Evolutionary conservation across 1,140 invertebrate genomes (phyloP).

Genomic region (Anadara kagoshimensis): DNA sequence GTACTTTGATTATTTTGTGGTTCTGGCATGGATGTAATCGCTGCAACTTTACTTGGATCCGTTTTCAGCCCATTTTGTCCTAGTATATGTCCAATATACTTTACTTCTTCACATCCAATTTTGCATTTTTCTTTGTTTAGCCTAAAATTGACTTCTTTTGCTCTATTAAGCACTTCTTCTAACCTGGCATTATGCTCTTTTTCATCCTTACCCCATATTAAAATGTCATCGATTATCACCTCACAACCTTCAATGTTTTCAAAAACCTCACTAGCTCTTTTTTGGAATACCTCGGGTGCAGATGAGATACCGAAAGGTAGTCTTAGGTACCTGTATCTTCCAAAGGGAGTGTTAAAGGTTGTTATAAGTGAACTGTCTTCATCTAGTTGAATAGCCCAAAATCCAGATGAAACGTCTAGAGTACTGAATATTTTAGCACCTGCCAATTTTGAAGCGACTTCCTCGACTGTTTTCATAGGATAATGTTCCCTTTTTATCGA

Average conservation of each 20-base stretch:
- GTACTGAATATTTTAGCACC: constrained; percentile 43
- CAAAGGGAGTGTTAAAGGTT: constrained; percentile 64
- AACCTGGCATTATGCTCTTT: constrained; percentile 43
- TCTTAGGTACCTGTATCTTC: constrained; percentile 34
- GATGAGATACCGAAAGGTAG: constrained; percentile 31
- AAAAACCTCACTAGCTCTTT: constrained; percentile 33
- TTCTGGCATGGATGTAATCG: constrained; percentile 48
- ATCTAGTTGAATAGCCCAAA: constrained; percentile 60
- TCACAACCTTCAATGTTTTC: constrained; percentile 1
- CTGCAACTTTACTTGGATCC: constrained; percentile 66
- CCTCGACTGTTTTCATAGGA: constrained; percentile 28
- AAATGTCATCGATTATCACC: constrained; percentile 68
- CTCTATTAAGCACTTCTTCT: constrained; percentile 65
- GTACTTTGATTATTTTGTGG: too few relatives aligned
- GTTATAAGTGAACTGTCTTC: constrained; percentile 51
- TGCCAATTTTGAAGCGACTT: constrained; percentile 26
- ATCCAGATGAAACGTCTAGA: constrained; percentile 63
- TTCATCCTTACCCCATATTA: constrained; percentile 29
- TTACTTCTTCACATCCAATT: constrained; percentile 37
- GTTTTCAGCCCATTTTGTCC: constrained; percentile 62
- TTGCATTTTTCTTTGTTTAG: constrained; percentile 39
- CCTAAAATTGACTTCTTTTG: constrained; percentile 51
- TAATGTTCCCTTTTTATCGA: constrained; percentile 33
- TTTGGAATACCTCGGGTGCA: constrained; percentile 16
- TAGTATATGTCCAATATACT: constrained; percentile 60